These are phyloP conservation scores for Arge pagana DNA, from an alignment of 2,888 invertebrate species.

Conservation along the genomic window DNA sequence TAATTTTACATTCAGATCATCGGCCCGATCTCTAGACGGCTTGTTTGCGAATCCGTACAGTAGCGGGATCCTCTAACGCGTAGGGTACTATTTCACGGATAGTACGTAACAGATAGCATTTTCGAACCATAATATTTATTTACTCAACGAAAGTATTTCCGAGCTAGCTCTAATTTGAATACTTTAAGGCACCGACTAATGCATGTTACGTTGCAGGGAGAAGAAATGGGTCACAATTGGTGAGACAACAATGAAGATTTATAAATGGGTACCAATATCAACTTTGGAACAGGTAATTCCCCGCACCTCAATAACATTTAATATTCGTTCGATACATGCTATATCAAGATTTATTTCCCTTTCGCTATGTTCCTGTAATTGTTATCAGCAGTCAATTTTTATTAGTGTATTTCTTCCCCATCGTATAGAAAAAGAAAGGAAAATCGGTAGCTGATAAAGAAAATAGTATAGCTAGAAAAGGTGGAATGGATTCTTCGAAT, in stretches of 20 bases:
- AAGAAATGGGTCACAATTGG: constrained; percentile 99
- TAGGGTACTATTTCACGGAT: too few relatives aligned
- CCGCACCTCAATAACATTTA: background rate
- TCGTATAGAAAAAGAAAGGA: constrained; percentile 68
- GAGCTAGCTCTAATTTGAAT: constrained; percentile 23
- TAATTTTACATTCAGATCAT: too few relatives aligned
- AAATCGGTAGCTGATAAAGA: constrained; percentile 78
- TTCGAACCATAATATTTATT: background rate
- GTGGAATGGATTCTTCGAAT: constrained; percentile 74
- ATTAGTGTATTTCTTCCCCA: constrained; percentile 4
- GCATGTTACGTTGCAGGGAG: constrained; percentile 73
- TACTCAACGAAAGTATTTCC: constrained; percentile 14
- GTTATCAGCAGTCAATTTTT: too few relatives aligned
- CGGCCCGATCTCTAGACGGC: too few relatives aligned
- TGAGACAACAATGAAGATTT: constrained; percentile 98
- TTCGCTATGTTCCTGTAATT: too few relatives aligned
- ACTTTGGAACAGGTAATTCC: constrained; percentile 67
- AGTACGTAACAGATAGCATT: background rate
- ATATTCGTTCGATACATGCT: too few relatives aligned
- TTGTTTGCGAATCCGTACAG: too few relatives aligned
- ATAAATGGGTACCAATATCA: constrained; percentile 97
- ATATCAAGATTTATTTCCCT: too few relatives aligned
- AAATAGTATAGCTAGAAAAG: constrained; percentile 72
- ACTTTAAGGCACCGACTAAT: constrained; percentile 12
- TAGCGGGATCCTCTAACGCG: too few relatives aligned